Evolutionary conservation across 2,888 invertebrate species (phyloP), one percentile per base, ranked within the genome.

Genomic region (Stramonita haemastoma): DNA sequence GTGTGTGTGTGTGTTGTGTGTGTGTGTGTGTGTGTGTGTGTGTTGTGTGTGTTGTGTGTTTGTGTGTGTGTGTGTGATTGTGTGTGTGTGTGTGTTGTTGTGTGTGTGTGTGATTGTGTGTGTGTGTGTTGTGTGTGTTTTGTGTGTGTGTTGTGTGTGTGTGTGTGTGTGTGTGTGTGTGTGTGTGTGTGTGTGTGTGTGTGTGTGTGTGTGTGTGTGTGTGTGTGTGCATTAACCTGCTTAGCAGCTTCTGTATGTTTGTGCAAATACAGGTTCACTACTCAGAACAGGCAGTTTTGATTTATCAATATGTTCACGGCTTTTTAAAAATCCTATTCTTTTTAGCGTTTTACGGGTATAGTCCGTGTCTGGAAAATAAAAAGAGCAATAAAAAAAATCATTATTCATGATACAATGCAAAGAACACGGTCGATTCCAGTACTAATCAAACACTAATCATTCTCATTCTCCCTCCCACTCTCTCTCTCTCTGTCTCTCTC

Each of bases 121-220:
- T 26, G 13, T 4, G 13, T 13, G 2, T 1, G 26, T 13, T 66
- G 6, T 66, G 66, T 66, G 19, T 66, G 66, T 66, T 1, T 66
- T 66, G 19, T 13, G 66, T 66, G 19, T 13, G 66, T 26, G 46
- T 46, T 46, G n/a, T 66, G 19, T 66, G 66, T 66, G 19, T 66
- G 66, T 66, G 19, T 66, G 19, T 66, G 17, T 66, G 17, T 66
- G 46, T 26, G 17, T 66, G 6, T 66, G 19, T 66, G 19, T 66
- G 66, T 6, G 66, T 66, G 66, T 66, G 66, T 66, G 46, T 66
- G 66, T 66, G 13, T 66, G 66, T 66, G 66, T 66, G 66, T 66
- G 66, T 66, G 66, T 66, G 66, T 66, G 66, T 66, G 66, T 66
- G 66, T 66, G 66, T 66, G 66, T 66, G 66, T 66, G 66, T 66